These are phyloP conservation scores for Linnaemya tessellans DNA, from an alignment of 2,888 invertebrate genomes.

Conservation along the genomic window DNA sequence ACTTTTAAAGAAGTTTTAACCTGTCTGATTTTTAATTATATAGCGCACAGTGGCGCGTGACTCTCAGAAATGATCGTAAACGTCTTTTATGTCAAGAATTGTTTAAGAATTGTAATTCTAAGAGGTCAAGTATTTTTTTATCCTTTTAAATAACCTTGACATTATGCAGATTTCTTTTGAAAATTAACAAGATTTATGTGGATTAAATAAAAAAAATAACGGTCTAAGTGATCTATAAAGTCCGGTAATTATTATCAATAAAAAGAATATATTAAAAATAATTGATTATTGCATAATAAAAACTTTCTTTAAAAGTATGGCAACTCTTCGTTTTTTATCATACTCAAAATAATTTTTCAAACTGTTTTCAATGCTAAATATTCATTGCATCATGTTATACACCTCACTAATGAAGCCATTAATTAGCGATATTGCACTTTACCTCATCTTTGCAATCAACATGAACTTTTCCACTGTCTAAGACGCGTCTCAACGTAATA, in stretches of 20 bases:
- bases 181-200: too few relatives aligned
- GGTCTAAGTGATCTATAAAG: too few relatives aligned
- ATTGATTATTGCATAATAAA: too few relatives aligned
- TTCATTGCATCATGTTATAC: constrained; percentile 18
- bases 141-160: too few relatives aligned
- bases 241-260: too few relatives aligned
- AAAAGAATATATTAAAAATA: too few relatives aligned
- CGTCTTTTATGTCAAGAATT: too few relatives aligned
- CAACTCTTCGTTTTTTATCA: not conserved
- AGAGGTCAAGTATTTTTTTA: too few relatives aligned
- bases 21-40: not conserved
- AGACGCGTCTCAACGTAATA: constrained; percentile 89
- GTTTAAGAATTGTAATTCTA: too few relatives aligned
- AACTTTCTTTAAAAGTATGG: not conserved
- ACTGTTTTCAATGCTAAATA: not conserved
- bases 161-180: too few relatives aligned
- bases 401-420: constrained; percentile 28
- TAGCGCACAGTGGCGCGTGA: not conserved
- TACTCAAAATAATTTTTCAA: not conserved
- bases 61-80: not conserved
- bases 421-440: constrained; percentile 75
- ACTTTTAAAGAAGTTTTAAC: constrained; percentile 7
- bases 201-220: too few relatives aligned
- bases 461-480: constrained; percentile 96
- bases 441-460: constrained; percentile 97